Percentiles rank a stretch among this genome's conserved stretches.
Conservation (phyloP, 1,140 invertebrate species). For the Drosophila kikkawai region DNA sequence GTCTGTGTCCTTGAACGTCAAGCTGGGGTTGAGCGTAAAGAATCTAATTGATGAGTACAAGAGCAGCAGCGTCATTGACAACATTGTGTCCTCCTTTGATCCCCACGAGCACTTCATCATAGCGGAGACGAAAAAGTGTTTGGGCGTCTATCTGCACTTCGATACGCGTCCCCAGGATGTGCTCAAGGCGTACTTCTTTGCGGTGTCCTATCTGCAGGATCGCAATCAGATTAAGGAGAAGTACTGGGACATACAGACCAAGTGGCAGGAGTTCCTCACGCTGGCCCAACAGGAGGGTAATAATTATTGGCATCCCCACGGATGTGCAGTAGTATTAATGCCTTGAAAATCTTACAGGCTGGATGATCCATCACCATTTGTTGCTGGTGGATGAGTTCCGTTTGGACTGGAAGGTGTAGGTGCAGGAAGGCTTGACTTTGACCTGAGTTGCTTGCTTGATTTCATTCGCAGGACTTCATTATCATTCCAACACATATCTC, state of each 20-base stretch:
- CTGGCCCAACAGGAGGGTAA: conserved; percentile 76
- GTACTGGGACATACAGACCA: conserved; percentile 86
- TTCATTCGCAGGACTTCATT: conserved; percentile 41
- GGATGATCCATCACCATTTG: conserved; percentile 86
- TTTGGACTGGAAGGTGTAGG: conserved; percentile 84
- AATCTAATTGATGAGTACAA: conserved; percentile 72
- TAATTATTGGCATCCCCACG: neutral
- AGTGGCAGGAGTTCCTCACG: conserved; percentile 82
- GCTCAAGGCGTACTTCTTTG: conserved; percentile 83
- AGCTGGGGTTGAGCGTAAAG: conserved; percentile 67
- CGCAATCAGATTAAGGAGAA: conserved; percentile 85
- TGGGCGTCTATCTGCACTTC: conserved; percentile 84
- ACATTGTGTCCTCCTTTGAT: conserved; percentile 86
- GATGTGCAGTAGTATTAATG: neutral
- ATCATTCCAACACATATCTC: conserved; percentile 71
- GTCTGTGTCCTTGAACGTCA: conserved; percentile 84
- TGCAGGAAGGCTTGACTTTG: conserved; percentile 19
- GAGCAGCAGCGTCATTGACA: conserved; percentile 70
- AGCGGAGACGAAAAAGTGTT: conserved; percentile 76
- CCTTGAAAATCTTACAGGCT: conserved; percentile 80
- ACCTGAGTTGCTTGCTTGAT: conserved; percentile 55
- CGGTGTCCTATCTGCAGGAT: conserved; percentile 84
- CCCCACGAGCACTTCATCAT: conserved; percentile 84
- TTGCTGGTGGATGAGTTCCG: conserved; percentile 86
- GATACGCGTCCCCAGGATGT: conserved; percentile 80